phyloP scores from a whole-genome alignment of 1,140 invertebrate species.

The Brachionus sp. region DNA sequence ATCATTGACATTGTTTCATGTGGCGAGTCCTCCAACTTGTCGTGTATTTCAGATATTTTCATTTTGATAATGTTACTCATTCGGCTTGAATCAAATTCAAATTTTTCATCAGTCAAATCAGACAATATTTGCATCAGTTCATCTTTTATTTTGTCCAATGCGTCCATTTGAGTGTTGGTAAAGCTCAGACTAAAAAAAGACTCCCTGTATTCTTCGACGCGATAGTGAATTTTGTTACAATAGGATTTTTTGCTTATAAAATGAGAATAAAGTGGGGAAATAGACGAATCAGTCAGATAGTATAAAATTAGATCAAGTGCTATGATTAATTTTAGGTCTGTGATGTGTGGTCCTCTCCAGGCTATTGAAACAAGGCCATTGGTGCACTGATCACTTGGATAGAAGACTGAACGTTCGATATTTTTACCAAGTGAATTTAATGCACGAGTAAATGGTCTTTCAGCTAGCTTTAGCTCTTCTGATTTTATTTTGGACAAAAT shows the following conservation, averaged over 20 bases:
- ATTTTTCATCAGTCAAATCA: neutral
- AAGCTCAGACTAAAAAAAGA: constrained; percentile 48
- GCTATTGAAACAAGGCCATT: constrained; percentile 75
- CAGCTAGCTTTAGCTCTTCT: neutral
- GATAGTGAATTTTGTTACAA: constrained; percentile 64
- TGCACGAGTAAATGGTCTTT: constrained; percentile 40
- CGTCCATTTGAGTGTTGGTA: constrained; percentile 67
- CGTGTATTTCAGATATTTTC: constrained; percentile 40
- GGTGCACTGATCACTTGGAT: constrained; percentile 71
- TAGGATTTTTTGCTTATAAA: constrained; percentile 77
- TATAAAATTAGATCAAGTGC: constrained; percentile 71
- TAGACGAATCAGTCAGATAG: constrained; percentile 77
- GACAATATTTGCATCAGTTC: constrained; percentile 42
- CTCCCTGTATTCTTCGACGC: constrained; percentile 29
- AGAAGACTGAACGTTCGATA: constrained; percentile 63
- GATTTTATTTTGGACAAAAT: constrained; percentile 69
- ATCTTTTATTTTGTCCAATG: constrained; percentile 63
- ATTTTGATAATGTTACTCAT: constrained; percentile 51
- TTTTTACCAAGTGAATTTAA: constrained; percentile 66
- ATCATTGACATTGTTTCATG: constrained; percentile 71
- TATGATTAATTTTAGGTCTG: constrained; percentile 61
- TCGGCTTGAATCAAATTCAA: constrained; percentile 34
- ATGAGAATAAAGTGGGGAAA: constrained; percentile 75
- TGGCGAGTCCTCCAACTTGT: constrained; percentile 69
- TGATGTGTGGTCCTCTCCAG: constrained; percentile 71